Conservation (phyloP, 2,888 invertebrate species). For the Mantis religiosa region DNA sequence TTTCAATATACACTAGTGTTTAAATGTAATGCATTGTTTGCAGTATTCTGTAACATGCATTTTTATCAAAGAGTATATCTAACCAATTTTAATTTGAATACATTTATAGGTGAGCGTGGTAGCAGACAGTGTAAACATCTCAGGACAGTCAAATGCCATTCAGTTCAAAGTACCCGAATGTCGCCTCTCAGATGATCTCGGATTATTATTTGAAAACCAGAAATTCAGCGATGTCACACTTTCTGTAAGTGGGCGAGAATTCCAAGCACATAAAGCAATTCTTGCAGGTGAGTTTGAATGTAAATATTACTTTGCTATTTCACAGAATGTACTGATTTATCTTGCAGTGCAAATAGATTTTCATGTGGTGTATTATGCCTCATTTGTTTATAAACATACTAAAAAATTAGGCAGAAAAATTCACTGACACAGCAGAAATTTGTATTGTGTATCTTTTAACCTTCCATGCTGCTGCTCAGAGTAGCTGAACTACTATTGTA, state of each 20-base stretch:
- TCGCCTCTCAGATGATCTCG: constrained; percentile 90
- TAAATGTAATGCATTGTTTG: too few relatives aligned
- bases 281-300: constrained; percentile 67
- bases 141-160: constrained; percentile 96
- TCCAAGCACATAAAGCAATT: constrained; percentile 96
- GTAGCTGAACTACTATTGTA: too few relatives aligned
- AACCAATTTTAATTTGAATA: background rate
- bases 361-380: too few relatives aligned
- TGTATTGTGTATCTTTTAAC: too few relatives aligned
- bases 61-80: too few relatives aligned
- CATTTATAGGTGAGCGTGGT: constrained; percentile 78
- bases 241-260: constrained; percentile 84
- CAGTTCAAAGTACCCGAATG: constrained; percentile 97
- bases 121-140: constrained; percentile 98
- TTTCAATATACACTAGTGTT: too few relatives aligned
- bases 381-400: too few relatives aligned
- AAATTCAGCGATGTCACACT: constrained; percentile 97
- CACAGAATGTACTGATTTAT: background rate
- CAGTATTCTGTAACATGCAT: too few relatives aligned
- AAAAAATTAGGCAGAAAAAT: too few relatives aligned
- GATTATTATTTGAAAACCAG: constrained; percentile 92
- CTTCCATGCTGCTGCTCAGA: too few relatives aligned
- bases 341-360: background rate
- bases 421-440: too few relatives aligned
- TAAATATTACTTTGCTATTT: background rate